Evolutionary conservation across 2,888 invertebrate genomes (phyloP), one percentile per base, ranked within the genome.

Genomic region (Cyclophora punctaria): DNA sequence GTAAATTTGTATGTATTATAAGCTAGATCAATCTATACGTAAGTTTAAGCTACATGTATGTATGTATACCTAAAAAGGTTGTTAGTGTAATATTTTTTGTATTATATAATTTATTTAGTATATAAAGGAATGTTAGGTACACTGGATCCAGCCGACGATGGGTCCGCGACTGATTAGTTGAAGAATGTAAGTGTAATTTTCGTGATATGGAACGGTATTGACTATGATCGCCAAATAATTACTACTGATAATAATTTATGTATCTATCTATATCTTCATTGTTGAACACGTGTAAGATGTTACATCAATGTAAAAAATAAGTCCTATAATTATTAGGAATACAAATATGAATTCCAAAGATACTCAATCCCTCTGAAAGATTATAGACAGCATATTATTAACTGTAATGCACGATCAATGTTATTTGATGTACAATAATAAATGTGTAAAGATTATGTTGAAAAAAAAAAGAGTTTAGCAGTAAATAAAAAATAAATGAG

Each of bases 91-190:
- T 86, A 83, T 83, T 84, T 86, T 87, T 87, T 87, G 85, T 87
- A 88, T 83, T 72, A 85, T 87, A 86, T 87, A 83, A 88, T 86
- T 87, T 87, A 85, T 87, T 83, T 83, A 86, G 80, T 71, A 75
- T 75, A 71, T 66, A 80, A 81, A 73, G 83, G 82, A 81, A 84
- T 73, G 86, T 80, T 83, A 61, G 58, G 57, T 56, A 82, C 77
- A 80, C 73, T 83, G 87, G 87, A 80, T 83, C 86, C 80, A 66
- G 63, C 69, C 68, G 77, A 57, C 69, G 71, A 73, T 55, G 81
- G 87, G 74, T 82, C 87, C 83, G 69, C 84, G 87, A 88, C 87
- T 88, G 87, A 87, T 83, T 88, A 88, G 87, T 75, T 84, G 85
- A 83, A 80, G 78, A 78, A 78, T 78, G 80, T 85, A 84, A 84